Conservation (phyloP, 1,140 invertebrate species). For the Drosophila tristis region DNA sequence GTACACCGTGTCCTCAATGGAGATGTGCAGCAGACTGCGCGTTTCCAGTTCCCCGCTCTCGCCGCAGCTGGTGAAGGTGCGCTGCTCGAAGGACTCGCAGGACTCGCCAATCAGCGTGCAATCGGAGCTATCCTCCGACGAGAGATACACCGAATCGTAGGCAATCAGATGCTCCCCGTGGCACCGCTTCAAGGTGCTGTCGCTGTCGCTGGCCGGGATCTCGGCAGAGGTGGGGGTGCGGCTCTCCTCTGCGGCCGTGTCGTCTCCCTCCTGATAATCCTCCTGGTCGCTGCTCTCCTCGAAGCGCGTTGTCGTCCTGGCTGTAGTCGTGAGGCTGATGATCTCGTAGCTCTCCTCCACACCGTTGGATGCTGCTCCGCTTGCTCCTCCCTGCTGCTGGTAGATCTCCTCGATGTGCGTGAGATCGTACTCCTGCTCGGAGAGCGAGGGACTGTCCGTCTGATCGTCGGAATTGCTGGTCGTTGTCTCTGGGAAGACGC, state of each 20-base stretch:
- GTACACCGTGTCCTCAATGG: conserved; percentile 77
- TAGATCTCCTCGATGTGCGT: conserved; percentile 76
- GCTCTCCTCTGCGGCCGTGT: conserved; percentile 12
- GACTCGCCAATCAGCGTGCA: conserved; percentile 73
- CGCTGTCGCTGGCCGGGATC: conserved; percentile 56
- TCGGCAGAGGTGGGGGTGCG: conserved; percentile 27
- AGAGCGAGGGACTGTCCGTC: conserved; percentile 73
- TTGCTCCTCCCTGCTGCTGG: conserved; percentile 36
- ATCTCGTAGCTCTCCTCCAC: conserved; percentile 72
- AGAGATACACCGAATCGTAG: conserved; percentile 83
- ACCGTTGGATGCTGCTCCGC: conserved; percentile 9
- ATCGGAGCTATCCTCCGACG: conserved; percentile 82
- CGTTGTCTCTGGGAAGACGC: conserved; percentile 78
- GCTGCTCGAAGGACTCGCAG: conserved; percentile 62
- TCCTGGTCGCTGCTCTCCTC: conserved; percentile 70
- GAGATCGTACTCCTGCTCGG: conserved; percentile 79
- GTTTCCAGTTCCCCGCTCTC: conserved; percentile 63
- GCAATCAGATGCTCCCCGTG: conserved; percentile 75
- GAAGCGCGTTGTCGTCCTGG: conserved; percentile 62
- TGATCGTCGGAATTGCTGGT: conserved; percentile 82
- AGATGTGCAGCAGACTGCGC: conserved; percentile 68
- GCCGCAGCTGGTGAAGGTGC: conserved; percentile 51
- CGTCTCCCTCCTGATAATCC: conserved; percentile 12
- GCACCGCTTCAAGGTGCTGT: conserved; percentile 60
- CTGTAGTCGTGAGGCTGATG: conserved; percentile 74